These are phyloP conservation scores for Bursaphelenchus mucronatus DNA, from an alignment of 1,140 invertebrate genomes.

Conservation along the genomic window DNA sequence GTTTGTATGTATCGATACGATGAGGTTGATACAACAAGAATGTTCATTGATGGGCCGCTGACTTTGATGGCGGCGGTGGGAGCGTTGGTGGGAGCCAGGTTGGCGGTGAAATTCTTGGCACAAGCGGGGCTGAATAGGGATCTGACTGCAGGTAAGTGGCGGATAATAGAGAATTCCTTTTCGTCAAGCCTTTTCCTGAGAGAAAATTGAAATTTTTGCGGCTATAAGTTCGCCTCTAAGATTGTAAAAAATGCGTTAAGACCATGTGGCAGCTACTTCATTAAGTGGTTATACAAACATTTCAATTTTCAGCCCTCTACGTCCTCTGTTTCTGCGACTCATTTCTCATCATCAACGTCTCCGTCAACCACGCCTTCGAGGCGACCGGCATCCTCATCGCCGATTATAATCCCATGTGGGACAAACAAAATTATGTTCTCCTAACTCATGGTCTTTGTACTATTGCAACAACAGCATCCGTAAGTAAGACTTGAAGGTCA, in stretches of 20 bases:
- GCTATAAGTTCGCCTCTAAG: not conserved
- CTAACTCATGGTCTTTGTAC: conserved; percentile 44
- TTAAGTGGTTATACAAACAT: not conserved
- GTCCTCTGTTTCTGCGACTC: conserved; percentile 45
- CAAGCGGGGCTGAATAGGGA: conserved; percentile 42
- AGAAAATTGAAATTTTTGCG: conserved; percentile 11
- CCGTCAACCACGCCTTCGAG: conserved; percentile 46
- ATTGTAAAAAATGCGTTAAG: not conserved
- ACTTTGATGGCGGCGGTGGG: conserved; percentile 43
- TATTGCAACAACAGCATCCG: conserved; percentile 41
- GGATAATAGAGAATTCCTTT: not conserved
- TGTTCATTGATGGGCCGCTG: conserved; percentile 42
- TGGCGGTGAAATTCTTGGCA: conserved; percentile 40
- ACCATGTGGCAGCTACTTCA: not conserved
- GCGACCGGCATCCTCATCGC: conserved; percentile 38
- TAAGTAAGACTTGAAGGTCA: not conserved
- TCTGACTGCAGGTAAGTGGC: conserved; percentile 37
- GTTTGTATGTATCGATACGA: conserved; percentile 32
- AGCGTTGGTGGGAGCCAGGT: conserved; percentile 34
- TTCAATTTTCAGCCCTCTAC: conserved; percentile 44
- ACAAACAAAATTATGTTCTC: conserved; percentile 33
- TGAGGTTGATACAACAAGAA: conserved; percentile 26
- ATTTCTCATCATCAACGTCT: conserved; percentile 41
- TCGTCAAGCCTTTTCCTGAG: too few relatives aligned
- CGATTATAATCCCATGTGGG: conserved; percentile 39